A percentile compares a stretch with the other conserved stretches of the same genome.
Evolutionary conservation across 2,113 vertebrate genomes (phyloP).

Genomic region (Leptodactylus fuscus): DNA sequence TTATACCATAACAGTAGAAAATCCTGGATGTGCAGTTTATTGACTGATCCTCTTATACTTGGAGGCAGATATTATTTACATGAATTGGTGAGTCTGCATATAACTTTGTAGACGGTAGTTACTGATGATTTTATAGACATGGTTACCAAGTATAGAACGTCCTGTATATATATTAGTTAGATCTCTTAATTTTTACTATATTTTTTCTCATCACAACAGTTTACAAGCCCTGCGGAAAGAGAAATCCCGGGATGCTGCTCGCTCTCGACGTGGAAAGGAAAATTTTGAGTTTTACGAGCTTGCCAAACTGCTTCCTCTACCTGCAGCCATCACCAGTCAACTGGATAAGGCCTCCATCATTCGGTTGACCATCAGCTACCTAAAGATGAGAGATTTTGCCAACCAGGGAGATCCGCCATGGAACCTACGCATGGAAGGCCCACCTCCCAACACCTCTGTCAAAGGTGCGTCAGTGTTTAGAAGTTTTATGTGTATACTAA

Average conservation of each 20-base stretch:
- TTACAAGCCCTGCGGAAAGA: slow-evolving; percentile 99
- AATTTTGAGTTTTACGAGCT: slow-evolving; percentile 99
- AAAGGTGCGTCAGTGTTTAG: slow-evolving; percentile 83
- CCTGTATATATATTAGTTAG: too few relatives aligned
- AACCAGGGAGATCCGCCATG: slow-evolving; percentile 97
- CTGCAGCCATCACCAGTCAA: slow-evolving; percentile 97
- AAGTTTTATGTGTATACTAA: not conserved
- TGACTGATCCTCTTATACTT: too few relatives aligned
- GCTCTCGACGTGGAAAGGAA: slow-evolving; percentile 96
- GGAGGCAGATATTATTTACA: too few relatives aligned
- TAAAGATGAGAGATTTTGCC: slow-evolving; percentile 99
- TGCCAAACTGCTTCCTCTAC: slow-evolving; percentile 97
- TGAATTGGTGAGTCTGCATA: too few relatives aligned
- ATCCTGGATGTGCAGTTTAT: too few relatives aligned
- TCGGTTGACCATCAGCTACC: slow-evolving; percentile 98
- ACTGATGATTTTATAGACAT: too few relatives aligned
- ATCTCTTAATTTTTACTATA: too few relatives aligned
- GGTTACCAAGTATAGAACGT: too few relatives aligned
- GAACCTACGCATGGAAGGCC: slow-evolving; percentile 96
- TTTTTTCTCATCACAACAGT: slow-evolving; percentile 72
- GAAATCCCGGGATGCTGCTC: slow-evolving; percentile 96
- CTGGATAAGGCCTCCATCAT: slow-evolving; percentile 99
- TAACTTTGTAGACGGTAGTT: too few relatives aligned
- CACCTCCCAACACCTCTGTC: slow-evolving; percentile 98
- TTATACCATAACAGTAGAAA: too few relatives aligned